phyloP scores from a whole-genome alignment of 1,140 invertebrate genomes.

The Diorhabda carinulata region DNA sequence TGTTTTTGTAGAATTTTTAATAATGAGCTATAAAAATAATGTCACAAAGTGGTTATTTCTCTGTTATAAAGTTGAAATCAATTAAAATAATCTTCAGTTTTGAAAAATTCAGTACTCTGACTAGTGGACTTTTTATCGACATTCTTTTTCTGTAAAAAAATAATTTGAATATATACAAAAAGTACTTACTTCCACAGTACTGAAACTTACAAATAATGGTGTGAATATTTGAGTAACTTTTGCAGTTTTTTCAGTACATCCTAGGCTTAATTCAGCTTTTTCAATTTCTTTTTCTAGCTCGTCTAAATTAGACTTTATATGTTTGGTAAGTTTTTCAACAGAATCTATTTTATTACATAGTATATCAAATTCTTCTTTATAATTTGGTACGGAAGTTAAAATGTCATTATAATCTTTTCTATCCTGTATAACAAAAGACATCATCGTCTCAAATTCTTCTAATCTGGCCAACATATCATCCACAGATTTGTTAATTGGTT shows the following conservation, averaged over 20 bases:
- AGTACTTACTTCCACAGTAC: neutral
- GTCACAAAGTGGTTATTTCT: too few species aligned
- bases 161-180: conserved; percentile 1
- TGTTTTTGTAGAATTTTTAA: too few species aligned
- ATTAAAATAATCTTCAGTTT: conserved; percentile 32
- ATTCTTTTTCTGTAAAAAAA: conserved; percentile 29
- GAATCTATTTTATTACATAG: conserved; percentile 43
- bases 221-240: conserved; percentile 41
- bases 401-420: conserved; percentile 39
- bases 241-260: conserved; percentile 32
- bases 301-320: conserved; percentile 41
- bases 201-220: conserved; percentile 44
- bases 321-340: conserved; percentile 39
- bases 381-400: conserved; percentile 35
- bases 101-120: conserved; percentile 22
- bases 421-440: conserved; percentile 39
- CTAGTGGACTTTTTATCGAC: conserved; percentile 17
- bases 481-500: conserved; percentile 41
- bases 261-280: conserved; percentile 40
- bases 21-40: too few species aligned
- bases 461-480: conserved; percentile 45
- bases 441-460: conserved; percentile 48
- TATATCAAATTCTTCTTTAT: conserved; percentile 34
- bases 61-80: neutral
- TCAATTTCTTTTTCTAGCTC: conserved; percentile 42